These are phyloP conservation scores for Eurystomus glaucurus DNA, from an alignment of 2,797 vertebrate genomes.

Conservation along the genomic window DNA sequence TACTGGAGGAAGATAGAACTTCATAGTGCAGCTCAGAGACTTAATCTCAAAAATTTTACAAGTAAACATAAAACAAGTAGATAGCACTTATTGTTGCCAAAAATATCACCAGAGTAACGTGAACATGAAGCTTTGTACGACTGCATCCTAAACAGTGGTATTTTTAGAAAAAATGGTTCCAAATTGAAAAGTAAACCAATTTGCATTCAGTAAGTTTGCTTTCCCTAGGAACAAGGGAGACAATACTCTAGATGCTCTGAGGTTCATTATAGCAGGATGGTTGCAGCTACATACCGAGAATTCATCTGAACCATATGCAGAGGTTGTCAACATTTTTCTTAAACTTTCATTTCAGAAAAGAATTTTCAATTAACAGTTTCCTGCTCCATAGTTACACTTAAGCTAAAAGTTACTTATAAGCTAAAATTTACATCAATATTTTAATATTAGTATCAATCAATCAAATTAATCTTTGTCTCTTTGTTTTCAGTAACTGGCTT, in stretches of 20 bases:
- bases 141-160: not conserved
- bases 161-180: not conserved
- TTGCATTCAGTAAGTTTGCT: not conserved
- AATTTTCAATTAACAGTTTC: conserved; percentile 32
- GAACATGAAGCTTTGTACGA: not conserved
- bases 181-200: not conserved
- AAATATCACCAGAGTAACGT: not conserved
- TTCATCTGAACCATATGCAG: not conserved
- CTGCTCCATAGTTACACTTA: not conserved
- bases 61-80: not conserved
- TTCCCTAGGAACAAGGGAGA: not conserved
- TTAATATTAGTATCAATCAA: conserved; percentile 44
- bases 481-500: conserved; percentile 50
- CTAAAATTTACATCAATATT: conserved; percentile 4
- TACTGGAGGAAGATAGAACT: not conserved
- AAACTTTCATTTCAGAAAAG: not conserved
- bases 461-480: conserved; percentile 64
- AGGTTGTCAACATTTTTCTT: not conserved
- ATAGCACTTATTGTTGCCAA: not conserved
- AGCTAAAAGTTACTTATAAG: not conserved
- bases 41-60: not conserved
- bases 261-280: not conserved
- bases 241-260: not conserved
- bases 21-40: not conserved
- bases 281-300: not conserved